Percentiles rank a stretch among this genome's conserved stretches.
These are phyloP conservation scores for Aviceda subcristata DNA, from an alignment of 2,113 vertebrate genomes.

Conservation along the genomic window DNA sequence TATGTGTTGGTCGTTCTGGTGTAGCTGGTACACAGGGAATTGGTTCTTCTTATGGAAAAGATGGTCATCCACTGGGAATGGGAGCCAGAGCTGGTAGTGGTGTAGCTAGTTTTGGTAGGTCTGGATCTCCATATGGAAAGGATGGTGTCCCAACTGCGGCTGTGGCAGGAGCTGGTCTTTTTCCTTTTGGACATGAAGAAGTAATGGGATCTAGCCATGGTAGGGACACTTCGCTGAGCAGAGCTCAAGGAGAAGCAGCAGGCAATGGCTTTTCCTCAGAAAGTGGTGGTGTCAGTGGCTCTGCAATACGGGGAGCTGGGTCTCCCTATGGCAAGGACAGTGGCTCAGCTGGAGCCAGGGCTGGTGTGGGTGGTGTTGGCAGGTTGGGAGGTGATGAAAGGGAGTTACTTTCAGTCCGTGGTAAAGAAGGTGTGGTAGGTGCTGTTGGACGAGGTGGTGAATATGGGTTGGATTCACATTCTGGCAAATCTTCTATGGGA, in stretches of 20 bases:
- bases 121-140: neutral
- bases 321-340: neutral
- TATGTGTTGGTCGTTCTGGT: neutral
- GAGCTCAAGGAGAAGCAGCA: neutral
- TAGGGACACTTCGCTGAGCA: neutral
- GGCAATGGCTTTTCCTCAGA: neutral
- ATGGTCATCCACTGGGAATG: neutral
- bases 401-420: neutral
- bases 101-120: neutral
- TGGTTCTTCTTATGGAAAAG: neutral
- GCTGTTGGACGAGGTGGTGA: neutral
- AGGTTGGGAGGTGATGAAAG: neutral
- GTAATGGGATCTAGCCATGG: fast-evolving
- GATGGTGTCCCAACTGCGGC: neutral
- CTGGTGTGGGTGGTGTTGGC: neutral
- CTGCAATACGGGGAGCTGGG: neutral
- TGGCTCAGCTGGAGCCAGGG: neutral
- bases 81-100: neutral
- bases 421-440: neutral
- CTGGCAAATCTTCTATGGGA: neutral
- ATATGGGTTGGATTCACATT: neutral
- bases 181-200: neutral
- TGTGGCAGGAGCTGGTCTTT: neutral
- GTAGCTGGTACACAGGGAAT: neutral
- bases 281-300: neutral